phyloP scores from a whole-genome alignment of 2,888 invertebrate genomes.

The Carcina quercana region DNA sequence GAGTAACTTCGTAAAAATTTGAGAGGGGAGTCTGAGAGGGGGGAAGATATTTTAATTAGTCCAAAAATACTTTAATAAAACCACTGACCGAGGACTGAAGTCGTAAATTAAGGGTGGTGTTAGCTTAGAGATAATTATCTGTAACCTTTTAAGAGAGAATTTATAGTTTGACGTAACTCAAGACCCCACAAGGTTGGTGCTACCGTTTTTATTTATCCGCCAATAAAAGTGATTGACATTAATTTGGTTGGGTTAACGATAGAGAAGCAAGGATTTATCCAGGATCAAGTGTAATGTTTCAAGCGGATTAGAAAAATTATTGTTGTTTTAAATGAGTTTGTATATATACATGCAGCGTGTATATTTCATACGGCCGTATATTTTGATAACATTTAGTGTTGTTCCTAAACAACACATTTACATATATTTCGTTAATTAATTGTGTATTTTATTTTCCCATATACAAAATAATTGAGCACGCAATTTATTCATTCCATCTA shows the following conservation, averaged over 20 bases:
- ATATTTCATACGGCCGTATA: no score
- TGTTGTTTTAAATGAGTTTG: no score
- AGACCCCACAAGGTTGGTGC: slow-evolving; percentile 32
- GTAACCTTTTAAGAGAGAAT: slow-evolving; percentile 39
- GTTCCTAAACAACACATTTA: no score
- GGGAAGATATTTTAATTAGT: slow-evolving; percentile 64
- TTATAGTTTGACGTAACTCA: slow-evolving; percentile 40
- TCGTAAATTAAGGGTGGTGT: slow-evolving; percentile 51
- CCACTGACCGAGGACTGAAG: slow-evolving; percentile 39
- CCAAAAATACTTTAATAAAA: slow-evolving; percentile 58
- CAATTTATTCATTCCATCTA: no score
- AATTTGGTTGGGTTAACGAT: slow-evolving; percentile 41
- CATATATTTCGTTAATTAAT: no score
- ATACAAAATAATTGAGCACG: no score
- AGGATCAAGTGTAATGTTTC: no score
- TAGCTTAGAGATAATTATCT: slow-evolving; percentile 47
- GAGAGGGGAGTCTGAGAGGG: no score
- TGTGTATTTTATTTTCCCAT: no score
- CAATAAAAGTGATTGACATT: slow-evolving; percentile 66
- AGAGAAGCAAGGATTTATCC: slow-evolving; percentile 24
- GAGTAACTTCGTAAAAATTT: slow-evolving; percentile 35
- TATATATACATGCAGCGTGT: no score
- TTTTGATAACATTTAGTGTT: no score
- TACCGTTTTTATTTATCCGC: slow-evolving; percentile 62
- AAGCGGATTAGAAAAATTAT: no score